Conservation (phyloP, 2,888 invertebrate species). For the Iselma pallidipennis region DNA sequence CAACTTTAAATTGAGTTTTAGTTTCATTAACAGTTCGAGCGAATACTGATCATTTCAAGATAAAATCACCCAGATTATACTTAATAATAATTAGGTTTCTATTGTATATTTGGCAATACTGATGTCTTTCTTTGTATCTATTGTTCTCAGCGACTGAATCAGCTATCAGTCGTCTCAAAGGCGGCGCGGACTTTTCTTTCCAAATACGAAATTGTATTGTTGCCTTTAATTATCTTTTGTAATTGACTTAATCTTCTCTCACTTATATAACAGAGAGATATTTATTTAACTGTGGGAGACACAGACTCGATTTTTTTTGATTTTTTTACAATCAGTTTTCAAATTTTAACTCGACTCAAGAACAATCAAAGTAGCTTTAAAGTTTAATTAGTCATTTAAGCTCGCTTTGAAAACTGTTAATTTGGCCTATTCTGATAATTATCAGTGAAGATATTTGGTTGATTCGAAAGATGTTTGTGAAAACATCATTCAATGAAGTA, state of each 20-base stretch:
- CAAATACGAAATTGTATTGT: not conserved
- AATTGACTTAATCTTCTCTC: not conserved
- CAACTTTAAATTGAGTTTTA: not conserved
- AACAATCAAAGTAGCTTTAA: no score
- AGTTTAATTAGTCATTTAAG: no score
- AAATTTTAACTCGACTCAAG: no score
- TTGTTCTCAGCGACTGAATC: slow-evolving; percentile 9
- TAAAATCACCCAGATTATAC: slow-evolving; percentile 34
- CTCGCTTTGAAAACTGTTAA: no score
- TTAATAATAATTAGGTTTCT: slow-evolving; percentile 38
- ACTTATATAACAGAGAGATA: no score
- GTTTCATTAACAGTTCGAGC: not conserved
- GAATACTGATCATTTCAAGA: slow-evolving; percentile 26
- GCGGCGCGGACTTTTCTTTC: slow-evolving; percentile 15
- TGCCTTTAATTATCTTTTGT: not conserved
- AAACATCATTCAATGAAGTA: no score
- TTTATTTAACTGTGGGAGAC: no score
- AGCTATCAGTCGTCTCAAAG: slow-evolving; percentile 17
- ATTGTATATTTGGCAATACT: slow-evolving; percentile 35
- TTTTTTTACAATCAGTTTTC: no score
- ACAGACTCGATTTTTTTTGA: no score
- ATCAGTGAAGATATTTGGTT: no score
- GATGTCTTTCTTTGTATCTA: slow-evolving; percentile 30
- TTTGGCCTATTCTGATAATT: no score
- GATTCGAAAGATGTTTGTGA: no score